These are phyloP conservation scores for Pelvicachromis taeniatus DNA, from an alignment of 2,113 vertebrate species.

Conservation along the genomic window DNA sequence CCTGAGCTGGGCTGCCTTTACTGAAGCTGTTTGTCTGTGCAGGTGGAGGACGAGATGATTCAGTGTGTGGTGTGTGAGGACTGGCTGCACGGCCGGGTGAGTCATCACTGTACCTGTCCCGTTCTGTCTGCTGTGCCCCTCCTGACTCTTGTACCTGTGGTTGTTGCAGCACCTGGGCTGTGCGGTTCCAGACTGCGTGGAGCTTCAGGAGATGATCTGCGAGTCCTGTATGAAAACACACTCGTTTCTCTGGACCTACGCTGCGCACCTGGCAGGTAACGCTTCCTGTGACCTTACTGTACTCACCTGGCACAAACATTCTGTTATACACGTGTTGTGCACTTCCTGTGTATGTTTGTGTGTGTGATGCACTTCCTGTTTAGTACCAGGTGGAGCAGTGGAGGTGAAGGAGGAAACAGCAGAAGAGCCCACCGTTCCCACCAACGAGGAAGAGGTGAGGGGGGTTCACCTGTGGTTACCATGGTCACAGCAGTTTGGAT, in stretches of 20 bases:
- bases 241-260: conserved; percentile 87
- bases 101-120: conserved; percentile 19
- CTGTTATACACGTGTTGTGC: background rate
- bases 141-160: background rate
- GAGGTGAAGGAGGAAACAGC: conserved; percentile 64
- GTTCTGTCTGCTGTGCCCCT: background rate
- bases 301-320: background rate
- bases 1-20: background rate
- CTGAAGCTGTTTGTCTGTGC: conserved; percentile 33
- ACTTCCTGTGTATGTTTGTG: background rate
- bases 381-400: conserved; percentile 1
- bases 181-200: conserved; percentile 83
- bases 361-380: background rate
- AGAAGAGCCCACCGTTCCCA: background rate
- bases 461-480: background rate
- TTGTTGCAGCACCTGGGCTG: conserved; percentile 84
- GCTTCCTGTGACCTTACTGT: background rate
- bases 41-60: conserved; percentile 91
- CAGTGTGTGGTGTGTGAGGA: conserved; percentile 97
- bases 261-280: conserved; percentile 80
- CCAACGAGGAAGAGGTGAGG: conserved; percentile 41
- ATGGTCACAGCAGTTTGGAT: background rate
- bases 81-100: conserved; percentile 97
- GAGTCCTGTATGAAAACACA: conserved; percentile 86
- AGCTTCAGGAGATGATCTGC: conserved; percentile 96